Percentiles rank a stretch among this genome's conserved stretches.
phyloP scores from a whole-genome alignment of 1,140 invertebrate genomes.

The Bicyclus anynana region DNA sequence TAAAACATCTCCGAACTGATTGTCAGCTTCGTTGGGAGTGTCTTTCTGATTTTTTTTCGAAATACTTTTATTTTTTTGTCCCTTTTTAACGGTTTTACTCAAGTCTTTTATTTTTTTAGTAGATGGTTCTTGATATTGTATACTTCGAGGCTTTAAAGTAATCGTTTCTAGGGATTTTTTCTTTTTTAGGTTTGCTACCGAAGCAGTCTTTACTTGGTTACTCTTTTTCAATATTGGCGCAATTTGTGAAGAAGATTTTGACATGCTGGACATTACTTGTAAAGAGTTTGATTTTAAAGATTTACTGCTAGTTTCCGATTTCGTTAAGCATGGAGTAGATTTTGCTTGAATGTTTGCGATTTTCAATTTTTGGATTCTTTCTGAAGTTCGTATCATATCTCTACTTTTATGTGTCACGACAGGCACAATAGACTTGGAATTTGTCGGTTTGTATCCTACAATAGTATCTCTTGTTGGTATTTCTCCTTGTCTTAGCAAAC shows the following conservation, averaged over 20 bases:
- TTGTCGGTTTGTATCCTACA: constrained; percentile 13
- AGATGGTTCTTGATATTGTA: constrained; percentile 44
- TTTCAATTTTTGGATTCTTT: constrained; percentile 65
- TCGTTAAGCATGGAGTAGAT: constrained; percentile 40
- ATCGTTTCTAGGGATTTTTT: constrained; percentile 60
- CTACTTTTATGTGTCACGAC: constrained; percentile 54
- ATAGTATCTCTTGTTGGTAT: not conserved
- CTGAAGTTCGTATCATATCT: constrained; percentile 66
- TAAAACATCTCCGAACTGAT: constrained; percentile 47
- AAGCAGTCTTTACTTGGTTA: constrained; percentile 52
- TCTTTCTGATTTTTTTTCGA: constrained; percentile 31
- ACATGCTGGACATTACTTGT: constrained; percentile 42
- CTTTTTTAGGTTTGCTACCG: constrained; percentile 58
- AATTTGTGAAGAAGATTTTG: constrained; percentile 59
- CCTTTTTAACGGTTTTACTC: constrained; percentile 38
- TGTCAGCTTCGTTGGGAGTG: constrained; percentile 27
- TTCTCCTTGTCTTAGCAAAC: not conserved
- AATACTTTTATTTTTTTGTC: constrained; percentile 28
- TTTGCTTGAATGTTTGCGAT: constrained; percentile 44
- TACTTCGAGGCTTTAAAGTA: constrained; percentile 39
- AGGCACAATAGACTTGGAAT: constrained; percentile 7
- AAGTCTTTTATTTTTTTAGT: constrained; percentile 50
- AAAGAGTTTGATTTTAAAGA: constrained; percentile 34
- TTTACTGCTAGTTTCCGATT: constrained; percentile 31
- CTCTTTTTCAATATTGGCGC: constrained; percentile 39